phyloP scores from a whole-genome alignment of 2,888 invertebrate genomes.

The Argyresthia albistria region DNA sequence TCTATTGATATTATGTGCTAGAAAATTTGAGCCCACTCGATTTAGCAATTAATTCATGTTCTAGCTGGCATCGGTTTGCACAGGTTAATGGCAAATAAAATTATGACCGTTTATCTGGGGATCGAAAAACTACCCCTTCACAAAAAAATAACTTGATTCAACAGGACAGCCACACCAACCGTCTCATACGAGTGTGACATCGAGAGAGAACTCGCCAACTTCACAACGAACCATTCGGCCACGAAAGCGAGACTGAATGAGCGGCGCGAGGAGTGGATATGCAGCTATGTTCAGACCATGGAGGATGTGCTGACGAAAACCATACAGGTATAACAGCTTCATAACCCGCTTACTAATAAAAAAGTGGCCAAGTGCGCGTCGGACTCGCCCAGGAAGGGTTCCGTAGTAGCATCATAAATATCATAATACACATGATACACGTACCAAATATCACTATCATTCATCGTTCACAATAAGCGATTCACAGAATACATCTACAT shows the following conservation, averaged over 20 bases:
- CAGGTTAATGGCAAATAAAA: not conserved
- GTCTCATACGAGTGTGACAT: not conserved
- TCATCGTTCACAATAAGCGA: no score
- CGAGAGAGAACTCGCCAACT: slow-evolving; percentile 12
- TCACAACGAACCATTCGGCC: slow-evolving; percentile 17
- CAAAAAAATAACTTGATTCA: not conserved
- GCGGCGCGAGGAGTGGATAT: slow-evolving; percentile 34
- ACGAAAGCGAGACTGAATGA: slow-evolving; percentile 19
- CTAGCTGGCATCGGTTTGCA: no score
- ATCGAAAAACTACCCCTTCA: not conserved
- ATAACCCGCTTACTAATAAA: no score
- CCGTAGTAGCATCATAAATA: no score
- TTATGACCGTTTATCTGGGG: not conserved
- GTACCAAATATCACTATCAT: no score
- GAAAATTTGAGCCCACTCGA: no score
- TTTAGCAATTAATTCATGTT: no score
- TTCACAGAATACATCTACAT: no score
- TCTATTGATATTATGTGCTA: no score
- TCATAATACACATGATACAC: no score
- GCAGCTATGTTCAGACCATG: slow-evolving; percentile 36
- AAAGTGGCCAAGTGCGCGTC: no score
- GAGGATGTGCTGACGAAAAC: slow-evolving; percentile 29
- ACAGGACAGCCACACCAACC: not conserved
- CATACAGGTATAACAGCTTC: slow-evolving; percentile 32
- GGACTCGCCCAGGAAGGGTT: no score